Evolutionary conservation across 2,113 vertebrate species (phyloP), one percentile per base, ranked within the genome.

Genomic region (Hyperoodon ampullatus): DNA sequence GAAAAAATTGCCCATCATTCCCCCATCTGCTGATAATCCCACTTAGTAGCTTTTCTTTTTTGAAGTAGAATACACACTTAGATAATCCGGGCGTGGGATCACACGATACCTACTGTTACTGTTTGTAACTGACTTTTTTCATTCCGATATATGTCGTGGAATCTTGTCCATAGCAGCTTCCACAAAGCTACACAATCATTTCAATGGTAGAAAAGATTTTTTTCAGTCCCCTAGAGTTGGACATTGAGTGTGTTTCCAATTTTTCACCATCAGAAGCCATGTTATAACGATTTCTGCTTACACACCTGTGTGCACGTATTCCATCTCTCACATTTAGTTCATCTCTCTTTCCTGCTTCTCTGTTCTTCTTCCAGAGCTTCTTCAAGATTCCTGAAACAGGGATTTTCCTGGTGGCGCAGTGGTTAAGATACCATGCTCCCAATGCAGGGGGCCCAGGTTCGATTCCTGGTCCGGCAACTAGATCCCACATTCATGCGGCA

Each of bases 71-170:
- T 0, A 0, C 13, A 2, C 0, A 1, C 23, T 23, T 2, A 6
- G 11, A 0, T 14, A 2, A 14, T 0, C 1, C 1, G 1, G 81
- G 13, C 21, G 0, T 0, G 2, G 24, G 14, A 0, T 39, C 47
- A 24, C 15, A 0, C 1, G 2, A 0, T 3, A 6, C 1, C 33
- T 55, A 6, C 16, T 10, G 26, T 12, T 50, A 33, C 28, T 61
- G 4, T 35, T 35, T 50, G 61, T 15, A n/a, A 47, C 1, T 6
- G 66, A 53, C 35, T 30, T 39, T 84, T 83, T 65, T 28, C 18
- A 3, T 42, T 28, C n/a, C 3, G 15, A 14, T 12, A 1, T 12
- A 2, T 12, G 3, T 2, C 1, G 0, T 2, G 44, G 30, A 30
- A 5, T 23, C 47, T 71, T 9, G 55, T 53, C 55, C 18, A 4